Conservation (phyloP, 1,140 invertebrate species). For the Patella vulgata region DNA sequence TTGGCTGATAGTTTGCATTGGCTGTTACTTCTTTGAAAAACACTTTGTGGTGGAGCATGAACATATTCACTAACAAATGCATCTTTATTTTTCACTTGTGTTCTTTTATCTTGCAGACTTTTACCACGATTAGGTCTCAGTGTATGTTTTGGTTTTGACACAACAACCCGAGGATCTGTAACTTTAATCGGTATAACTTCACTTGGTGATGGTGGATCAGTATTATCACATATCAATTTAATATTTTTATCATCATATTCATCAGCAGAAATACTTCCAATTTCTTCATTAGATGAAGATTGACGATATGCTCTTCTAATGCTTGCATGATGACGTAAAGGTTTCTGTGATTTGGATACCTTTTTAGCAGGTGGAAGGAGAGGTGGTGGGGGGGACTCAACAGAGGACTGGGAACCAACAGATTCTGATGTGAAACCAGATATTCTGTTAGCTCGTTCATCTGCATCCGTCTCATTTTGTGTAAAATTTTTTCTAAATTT, state of each 20-base stretch:
- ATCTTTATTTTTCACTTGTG: neutral
- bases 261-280: constrained; percentile 23
- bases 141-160: constrained; percentile 15
- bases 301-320: constrained; percentile 31
- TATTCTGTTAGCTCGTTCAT: constrained; percentile 36
- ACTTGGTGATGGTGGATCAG: constrained; percentile 20
- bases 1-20: constrained; percentile 11
- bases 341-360: constrained; percentile 26
- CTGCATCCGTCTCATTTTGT: constrained; percentile 35
- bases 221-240: constrained; percentile 6
- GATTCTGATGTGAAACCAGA: constrained; percentile 26
- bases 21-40: constrained; percentile 16
- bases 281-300: constrained; percentile 37
- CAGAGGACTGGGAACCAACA: constrained; percentile 17
- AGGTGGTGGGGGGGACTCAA: constrained; percentile 20
- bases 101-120: constrained; percentile 9
- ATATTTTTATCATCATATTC: constrained; percentile 17
- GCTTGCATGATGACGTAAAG: constrained; percentile 15
- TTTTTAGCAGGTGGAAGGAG: constrained; percentile 26
- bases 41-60: constrained; percentile 10
- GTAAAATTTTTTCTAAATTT: constrained; percentile 40
- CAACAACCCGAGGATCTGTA: constrained; percentile 12
- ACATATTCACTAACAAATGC: too few species aligned
- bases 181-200: constrained; percentile 28
- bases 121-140: constrained; percentile 14